Conservation (phyloP, 1,140 invertebrate genomes). For the Calycopis cecrops region DNA sequence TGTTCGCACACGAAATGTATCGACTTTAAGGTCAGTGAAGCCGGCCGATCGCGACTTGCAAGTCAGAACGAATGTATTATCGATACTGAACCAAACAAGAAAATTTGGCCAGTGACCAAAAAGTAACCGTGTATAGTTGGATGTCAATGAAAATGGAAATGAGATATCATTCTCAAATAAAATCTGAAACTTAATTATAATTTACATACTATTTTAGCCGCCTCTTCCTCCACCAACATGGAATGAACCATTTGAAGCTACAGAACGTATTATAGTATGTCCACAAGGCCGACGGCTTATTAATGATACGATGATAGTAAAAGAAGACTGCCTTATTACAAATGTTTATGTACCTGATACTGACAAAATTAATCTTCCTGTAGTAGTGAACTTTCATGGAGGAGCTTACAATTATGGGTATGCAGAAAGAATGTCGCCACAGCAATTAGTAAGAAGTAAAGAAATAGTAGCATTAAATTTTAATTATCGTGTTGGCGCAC, state of each 20-base stretch:
- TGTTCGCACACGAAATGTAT: no score
- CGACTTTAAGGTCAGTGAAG: no score
- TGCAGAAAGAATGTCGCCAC: slow-evolving; percentile 19
- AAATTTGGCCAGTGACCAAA: no score
- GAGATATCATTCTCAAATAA: neutral
- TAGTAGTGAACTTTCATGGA: slow-evolving; percentile 37
- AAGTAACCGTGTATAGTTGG: neutral
- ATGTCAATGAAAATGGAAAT: neutral
- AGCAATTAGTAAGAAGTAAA: slow-evolving; percentile 24
- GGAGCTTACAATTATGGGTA: slow-evolving; percentile 34
- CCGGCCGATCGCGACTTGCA: no score
- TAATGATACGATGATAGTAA: slow-evolving; percentile 8
- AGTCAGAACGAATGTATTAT: no score
- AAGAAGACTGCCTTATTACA: slow-evolving; percentile 30
- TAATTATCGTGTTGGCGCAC: slow-evolving; percentile 39
- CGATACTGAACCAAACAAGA: no score
- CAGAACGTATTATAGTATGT: slow-evolving; percentile 29
- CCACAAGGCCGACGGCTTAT: slow-evolving; percentile 17
- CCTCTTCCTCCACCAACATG: slow-evolving; percentile 35
- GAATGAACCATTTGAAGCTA: slow-evolving; percentile 28
- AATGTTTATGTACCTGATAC: slow-evolving; percentile 29
- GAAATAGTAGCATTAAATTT: slow-evolving; percentile 36
- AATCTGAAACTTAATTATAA: slow-evolving; percentile 1
- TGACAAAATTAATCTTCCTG: slow-evolving; percentile 22
- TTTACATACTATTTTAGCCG: slow-evolving; percentile 24